Conservation (phyloP, 2,888 invertebrate genomes). For the Sphaerophoria taeniata region DNA sequence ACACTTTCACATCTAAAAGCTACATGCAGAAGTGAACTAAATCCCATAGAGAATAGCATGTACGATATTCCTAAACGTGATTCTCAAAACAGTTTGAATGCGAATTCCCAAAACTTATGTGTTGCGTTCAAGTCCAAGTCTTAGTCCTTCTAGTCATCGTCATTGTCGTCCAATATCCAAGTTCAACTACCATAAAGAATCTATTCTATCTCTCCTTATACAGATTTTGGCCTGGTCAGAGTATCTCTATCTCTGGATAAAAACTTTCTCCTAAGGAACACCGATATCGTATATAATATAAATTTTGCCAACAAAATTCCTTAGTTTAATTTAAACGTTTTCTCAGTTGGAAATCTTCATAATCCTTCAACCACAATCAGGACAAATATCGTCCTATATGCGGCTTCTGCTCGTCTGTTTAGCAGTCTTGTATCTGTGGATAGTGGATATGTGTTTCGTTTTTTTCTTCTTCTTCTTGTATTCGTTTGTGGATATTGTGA, state of each 20-base stretch:
- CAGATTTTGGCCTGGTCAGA: constrained; percentile 24
- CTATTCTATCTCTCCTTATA: constrained; percentile 25
- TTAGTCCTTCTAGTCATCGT: not conserved
- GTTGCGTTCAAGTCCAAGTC: constrained; percentile 46
- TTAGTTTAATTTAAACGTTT: constrained; percentile 73
- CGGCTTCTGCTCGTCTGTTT: constrained; percentile 10
- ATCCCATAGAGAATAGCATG: constrained; percentile 28
- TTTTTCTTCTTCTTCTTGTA: not conserved
- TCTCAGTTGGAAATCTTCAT: constrained; percentile 72
- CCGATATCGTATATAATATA: constrained; percentile 14
- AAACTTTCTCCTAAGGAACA: constrained; percentile 49
- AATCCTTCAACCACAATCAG: constrained; percentile 69
- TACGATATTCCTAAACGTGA: constrained; percentile 59
- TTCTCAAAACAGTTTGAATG: constrained; percentile 65
- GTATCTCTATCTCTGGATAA: constrained; percentile 38
- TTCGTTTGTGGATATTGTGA: not conserved
- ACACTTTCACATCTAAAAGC: constrained; percentile 65
- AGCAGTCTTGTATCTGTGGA: constrained; percentile 11
- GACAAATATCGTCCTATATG: constrained; percentile 44
- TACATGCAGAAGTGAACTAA: constrained; percentile 48
- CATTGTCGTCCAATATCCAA: constrained; percentile 2
- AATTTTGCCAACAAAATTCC: constrained; percentile 54
- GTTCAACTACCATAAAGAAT: constrained; percentile 30
- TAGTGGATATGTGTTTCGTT: too few species aligned
- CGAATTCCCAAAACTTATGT: constrained; percentile 68